Conservation (phyloP, 2,797 vertebrate species). For the Acanthis flammea region DNA sequence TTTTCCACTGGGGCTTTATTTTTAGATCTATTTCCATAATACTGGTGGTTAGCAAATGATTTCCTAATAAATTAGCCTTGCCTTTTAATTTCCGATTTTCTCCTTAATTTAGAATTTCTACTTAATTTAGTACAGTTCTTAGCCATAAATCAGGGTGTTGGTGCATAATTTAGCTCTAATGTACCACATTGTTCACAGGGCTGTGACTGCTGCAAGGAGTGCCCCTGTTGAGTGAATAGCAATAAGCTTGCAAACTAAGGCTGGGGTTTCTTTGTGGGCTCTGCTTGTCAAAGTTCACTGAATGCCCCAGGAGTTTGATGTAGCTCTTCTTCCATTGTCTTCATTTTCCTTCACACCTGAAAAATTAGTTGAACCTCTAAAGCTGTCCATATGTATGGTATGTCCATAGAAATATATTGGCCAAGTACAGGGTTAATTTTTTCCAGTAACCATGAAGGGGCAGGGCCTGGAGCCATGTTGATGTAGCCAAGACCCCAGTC, state of each 20-base stretch:
- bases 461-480: rapidly evolving
- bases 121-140: constrained; percentile 40
- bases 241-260: background rate
- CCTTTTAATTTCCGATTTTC: constrained; percentile 54
- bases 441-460: too few species aligned
- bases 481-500: rapidly evolving
- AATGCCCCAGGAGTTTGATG: background rate
- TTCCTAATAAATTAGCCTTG: constrained; percentile 44
- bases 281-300: background rate
- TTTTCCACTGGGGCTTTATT: constrained; percentile 38
- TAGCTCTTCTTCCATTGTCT: background rate
- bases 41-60: constrained; percentile 24
- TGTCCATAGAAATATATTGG: background rate
- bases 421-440: background rate
- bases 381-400: background rate
- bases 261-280: background rate
- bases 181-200: background rate
- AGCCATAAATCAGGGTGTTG: constrained; percentile 17
- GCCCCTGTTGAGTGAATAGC: background rate
- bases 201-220: background rate
- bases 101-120: constrained; percentile 53
- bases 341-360: background rate
- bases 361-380: background rate
- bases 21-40: constrained; percentile 53
- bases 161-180: constrained; percentile 39